Conservation (phyloP, 2,113 vertebrate species). For the Sylvietta virens region DNA sequence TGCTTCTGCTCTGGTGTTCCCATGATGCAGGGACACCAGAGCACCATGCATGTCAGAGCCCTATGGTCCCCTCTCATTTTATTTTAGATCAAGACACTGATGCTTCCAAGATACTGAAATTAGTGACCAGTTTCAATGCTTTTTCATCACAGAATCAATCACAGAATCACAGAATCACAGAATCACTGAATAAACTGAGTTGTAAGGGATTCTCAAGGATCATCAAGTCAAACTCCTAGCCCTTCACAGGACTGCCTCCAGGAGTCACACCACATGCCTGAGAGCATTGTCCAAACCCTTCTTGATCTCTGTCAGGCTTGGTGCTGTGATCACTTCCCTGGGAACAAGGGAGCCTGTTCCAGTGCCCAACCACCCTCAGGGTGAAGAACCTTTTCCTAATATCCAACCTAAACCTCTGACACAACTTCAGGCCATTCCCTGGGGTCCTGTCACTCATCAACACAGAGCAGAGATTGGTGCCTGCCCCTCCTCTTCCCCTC, state of each 20-base stretch:
- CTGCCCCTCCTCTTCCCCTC: background rate
- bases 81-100: background rate
- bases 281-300: background rate
- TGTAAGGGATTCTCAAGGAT: background rate
- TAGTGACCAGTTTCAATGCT: background rate
- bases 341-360: background rate
- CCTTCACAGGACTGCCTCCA: background rate
- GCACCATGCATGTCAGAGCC: background rate
- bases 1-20: background rate
- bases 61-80: background rate
- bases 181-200: background rate
- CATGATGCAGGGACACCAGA: background rate
- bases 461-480: background rate
- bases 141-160: background rate
- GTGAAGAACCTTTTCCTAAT: background rate
- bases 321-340: background rate
- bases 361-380: background rate
- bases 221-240: background rate
- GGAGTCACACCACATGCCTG: background rate
- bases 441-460: accelerated
- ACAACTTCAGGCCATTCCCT: background rate
- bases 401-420: background rate
- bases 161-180: background rate
- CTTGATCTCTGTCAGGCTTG: background rate
- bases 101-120: background rate